Evolutionary conservation across 2,888 invertebrate genomes (phyloP).

Genomic region (Folsomia manolachei): DNA sequence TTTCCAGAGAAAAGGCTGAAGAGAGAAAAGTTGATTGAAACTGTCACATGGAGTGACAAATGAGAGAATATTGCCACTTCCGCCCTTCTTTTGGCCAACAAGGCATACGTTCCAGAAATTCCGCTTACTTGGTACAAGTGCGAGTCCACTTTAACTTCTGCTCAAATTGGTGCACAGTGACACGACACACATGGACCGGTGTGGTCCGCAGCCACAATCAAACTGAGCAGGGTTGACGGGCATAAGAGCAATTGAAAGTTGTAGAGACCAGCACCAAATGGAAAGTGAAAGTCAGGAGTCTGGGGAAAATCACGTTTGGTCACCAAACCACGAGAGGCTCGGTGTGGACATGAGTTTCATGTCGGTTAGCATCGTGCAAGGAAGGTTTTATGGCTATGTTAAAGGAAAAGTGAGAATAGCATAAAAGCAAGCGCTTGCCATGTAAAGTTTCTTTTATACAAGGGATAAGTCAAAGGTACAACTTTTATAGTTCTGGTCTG

Average conservation of each 20-base stretch:
- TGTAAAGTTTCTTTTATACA: background rate
- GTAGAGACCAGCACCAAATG: too few relatives aligned
- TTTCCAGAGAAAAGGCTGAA: background rate
- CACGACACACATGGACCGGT: too few relatives aligned
- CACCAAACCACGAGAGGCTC: too few relatives aligned
- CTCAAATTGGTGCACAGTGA: background rate
- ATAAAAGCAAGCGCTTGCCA: background rate
- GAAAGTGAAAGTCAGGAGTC: background rate
- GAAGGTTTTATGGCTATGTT: background rate
- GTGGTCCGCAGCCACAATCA: too few relatives aligned
- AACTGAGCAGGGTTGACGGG: too few relatives aligned
- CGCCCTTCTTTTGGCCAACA: background rate
- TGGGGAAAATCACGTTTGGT: too few relatives aligned
- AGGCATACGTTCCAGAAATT: background rate
- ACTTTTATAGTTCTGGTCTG: too few relatives aligned
- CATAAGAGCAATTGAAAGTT: too few relatives aligned
- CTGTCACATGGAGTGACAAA: conserved; percentile 14
- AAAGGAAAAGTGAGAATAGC: background rate
- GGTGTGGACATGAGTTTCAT: too few relatives aligned
- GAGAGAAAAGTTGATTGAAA: conserved; percentile 21
- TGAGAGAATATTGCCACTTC: conserved; percentile 9
- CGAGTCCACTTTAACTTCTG: background rate
- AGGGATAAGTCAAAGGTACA: background rate
- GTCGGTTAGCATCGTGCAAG: too few relatives aligned
- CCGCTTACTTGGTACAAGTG: background rate